These are phyloP conservation scores for Platycercus adscitus DNA, from an alignment of 2,113 vertebrate species.

Conservation along the genomic window DNA sequence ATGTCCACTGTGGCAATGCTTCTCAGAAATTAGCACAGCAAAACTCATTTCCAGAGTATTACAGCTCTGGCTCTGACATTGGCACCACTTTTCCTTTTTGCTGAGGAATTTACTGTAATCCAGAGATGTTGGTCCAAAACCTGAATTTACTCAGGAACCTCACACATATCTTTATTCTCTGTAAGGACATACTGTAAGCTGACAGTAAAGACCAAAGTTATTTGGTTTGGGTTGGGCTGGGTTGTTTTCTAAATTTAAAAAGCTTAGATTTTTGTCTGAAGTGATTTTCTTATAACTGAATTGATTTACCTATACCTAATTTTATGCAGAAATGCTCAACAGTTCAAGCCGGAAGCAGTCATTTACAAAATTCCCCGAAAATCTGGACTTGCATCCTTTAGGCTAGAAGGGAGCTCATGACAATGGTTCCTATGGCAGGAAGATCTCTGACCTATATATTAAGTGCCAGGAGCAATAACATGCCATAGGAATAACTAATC, in stretches of 20 bases:
- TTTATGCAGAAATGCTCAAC: not conserved
- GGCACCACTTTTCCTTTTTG: not conserved
- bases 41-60: not conserved
- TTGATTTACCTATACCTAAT: not conserved
- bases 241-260: not conserved
- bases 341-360: not conserved
- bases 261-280: not conserved
- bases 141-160: not conserved
- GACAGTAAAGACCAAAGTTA: not conserved
- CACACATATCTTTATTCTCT: not conserved
- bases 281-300: not conserved
- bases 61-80: not conserved
- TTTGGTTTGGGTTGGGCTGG: not conserved
- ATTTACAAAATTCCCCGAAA: not conserved
- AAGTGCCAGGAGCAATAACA: not conserved
- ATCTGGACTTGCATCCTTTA: not conserved
- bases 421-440: not conserved
- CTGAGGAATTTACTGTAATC: not conserved
- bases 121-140: not conserved
- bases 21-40: not conserved
- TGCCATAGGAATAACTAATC: rapidly evolving
- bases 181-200: not conserved
- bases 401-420: not conserved
- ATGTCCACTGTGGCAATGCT: not conserved
- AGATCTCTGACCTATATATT: not conserved